These are phyloP conservation scores for Strix aluco DNA, from an alignment of 2,113 vertebrate genomes.

Conservation along the genomic window DNA sequence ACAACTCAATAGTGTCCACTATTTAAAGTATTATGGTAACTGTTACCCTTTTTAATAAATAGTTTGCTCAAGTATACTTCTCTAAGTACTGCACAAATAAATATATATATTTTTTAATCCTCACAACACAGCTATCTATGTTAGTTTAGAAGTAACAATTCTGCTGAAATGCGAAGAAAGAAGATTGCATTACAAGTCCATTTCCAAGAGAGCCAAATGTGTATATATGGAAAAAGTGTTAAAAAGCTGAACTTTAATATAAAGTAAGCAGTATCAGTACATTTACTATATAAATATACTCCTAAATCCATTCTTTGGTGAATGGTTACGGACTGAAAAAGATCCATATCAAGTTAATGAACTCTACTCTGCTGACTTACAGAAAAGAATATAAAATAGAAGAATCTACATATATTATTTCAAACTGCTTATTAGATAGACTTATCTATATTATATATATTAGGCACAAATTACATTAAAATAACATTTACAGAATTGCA, in stretches of 20 bases:
- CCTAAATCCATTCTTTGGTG: constrained; percentile 46
- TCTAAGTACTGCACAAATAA: not conserved
- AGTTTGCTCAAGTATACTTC: not conserved
- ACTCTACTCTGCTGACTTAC: constrained; percentile 56
- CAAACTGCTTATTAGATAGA: constrained; percentile 38
- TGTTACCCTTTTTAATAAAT: not conserved
- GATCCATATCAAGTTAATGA: constrained; percentile 73
- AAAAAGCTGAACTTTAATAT: constrained; percentile 33
- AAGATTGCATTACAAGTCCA: constrained; percentile 18
- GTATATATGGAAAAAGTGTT: constrained; percentile 14
- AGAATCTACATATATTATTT: constrained; percentile 63
- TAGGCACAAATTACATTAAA: constrained; percentile 46
- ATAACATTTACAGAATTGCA: not conserved
- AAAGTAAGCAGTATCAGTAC: constrained; percentile 54
- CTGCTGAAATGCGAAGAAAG: constrained; percentile 37
- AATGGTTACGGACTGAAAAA: constrained; percentile 61
- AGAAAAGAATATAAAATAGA: constrained; percentile 62
- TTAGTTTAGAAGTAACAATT: constrained; percentile 18
- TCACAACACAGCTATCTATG: not conserved
- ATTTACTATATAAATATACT: constrained; percentile 61
- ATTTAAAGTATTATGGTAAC: not conserved
- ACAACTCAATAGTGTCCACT: not conserved
- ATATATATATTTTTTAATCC: not conserved
- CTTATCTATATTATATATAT: constrained; percentile 49
- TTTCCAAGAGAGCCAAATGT: not conserved